phyloP scores from a whole-genome alignment of 2,797 vertebrate genomes.

The Cyclura pinguis region DNA sequence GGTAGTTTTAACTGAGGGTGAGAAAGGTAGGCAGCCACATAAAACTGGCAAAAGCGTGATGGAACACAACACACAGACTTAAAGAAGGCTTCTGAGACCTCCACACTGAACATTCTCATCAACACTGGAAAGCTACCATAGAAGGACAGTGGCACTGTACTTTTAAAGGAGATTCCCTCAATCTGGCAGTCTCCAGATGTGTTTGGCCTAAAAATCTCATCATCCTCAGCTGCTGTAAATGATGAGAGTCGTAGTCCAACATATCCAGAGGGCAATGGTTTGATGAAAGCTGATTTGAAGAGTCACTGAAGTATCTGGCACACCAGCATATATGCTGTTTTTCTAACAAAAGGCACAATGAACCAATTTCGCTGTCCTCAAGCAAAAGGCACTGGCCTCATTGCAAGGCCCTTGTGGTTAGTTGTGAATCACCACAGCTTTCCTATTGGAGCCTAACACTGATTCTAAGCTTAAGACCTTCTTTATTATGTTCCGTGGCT shows the following conservation, averaged over 20 bases:
- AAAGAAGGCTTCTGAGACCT: neutral
- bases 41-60: neutral
- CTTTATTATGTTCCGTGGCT: neutral
- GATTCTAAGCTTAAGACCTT: neutral
- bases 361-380: conserved; percentile 55
- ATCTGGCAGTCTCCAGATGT: too few species aligned
- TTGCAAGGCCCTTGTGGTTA: conserved; percentile 74
- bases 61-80: neutral
- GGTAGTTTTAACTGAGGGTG: too few species aligned
- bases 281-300: too few species aligned
- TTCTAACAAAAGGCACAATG: conserved; percentile 49
- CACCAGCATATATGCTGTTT: too few species aligned
- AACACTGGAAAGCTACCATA: neutral
- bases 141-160: neutral
- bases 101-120: too few species aligned
- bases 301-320: too few species aligned
- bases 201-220: too few species aligned
- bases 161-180: too few species aligned
- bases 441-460: neutral
- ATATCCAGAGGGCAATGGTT: too few species aligned
- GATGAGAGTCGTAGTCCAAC: too few species aligned
- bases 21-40: neutral
- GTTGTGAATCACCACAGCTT: neutral
- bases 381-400: conserved; percentile 69
- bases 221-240: too few species aligned